Base-by-base conservation (phyloP, 2,888 invertebrate species). In the Pyrgus malvae region DNA sequence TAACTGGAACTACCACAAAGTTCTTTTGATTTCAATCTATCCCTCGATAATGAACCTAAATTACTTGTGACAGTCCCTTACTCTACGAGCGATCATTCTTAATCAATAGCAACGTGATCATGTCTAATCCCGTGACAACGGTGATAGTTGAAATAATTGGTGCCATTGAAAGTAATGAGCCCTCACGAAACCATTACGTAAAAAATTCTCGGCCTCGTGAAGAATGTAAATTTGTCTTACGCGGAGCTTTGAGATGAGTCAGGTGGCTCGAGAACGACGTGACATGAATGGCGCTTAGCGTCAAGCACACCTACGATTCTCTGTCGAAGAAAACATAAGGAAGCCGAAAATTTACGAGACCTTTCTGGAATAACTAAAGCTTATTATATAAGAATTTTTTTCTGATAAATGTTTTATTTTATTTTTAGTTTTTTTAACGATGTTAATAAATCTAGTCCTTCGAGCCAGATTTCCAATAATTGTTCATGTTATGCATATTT, bases 191-290 rank as follows among this genome's bases (percentile, higher is more conserved):
- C 38, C 31, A 45, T 53, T 53, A 53, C 38, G 45, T 51, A 51
- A 49, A 56, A 46, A 57, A 48, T 37, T 53, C 45, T 41, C 41
- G 57, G 45, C 51, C 38, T 55, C 55, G 58, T 69, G 65, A 73
- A 76, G 74, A 80, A 81, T 82, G 83, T 74, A 79, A 82, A 84
- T 82, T 78, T 76, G 79, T 76, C 70, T 40, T 48, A 31, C 41
- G 67, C 63, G 56, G 66, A 65, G 68, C 64, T 68, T 66, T 59
- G 59, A 71, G 75, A 79, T 80, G 78, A 80, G 75, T 77, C 80
- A 74, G 78, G 67, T 74, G 72, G 72, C 76, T 76, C 73, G 72
- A 69, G 63, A 60, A 57, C 50, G 58, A 83, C 86, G 87, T 87
- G 86, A 79, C 75, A 55, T 55, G 83, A 82, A 85, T 84, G 59